Evolutionary conservation across 2,888 invertebrate species (phyloP), one percentile per base, ranked within the genome.

Genomic region (Luffia ferchaultella): DNA sequence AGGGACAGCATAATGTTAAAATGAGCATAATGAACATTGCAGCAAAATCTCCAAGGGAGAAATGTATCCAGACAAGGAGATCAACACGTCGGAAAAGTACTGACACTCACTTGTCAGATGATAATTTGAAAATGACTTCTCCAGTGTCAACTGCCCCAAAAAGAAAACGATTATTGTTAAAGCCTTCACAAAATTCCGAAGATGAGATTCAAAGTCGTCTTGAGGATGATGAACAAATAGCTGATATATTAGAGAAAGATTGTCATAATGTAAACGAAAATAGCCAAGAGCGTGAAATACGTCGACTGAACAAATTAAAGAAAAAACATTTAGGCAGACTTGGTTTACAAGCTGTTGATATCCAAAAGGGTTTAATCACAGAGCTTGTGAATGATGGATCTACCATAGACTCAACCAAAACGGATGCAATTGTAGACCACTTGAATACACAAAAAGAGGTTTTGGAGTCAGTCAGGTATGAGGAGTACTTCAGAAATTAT

Each of bases 251-350:
- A 30, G 30, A 30, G 3, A 30, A 7, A 12, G 30, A 30, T 30
- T 7, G 30, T 30, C 30, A 30, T 12, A 7, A 3, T 30, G 12
- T 30, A 17, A 56, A 50, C 0, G 57, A 57, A 1, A 64, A 62
- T 54, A 61, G 61, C 47, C 66, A 64, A 18, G 65, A 64, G 20
- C n/a, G 16, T 2, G 62, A 64, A 20, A 30, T 30, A 7, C 30
- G 30, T 30, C 78, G 78, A 52, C 65, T 85, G 53, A 76, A 78
- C 55, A 83, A 84, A 49, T 85, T 86, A 49, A 86, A 86, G 71
- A 87, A 87, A 55, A 85, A 85, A 55, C 87, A 88, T 59, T 66
- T 88, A 15, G 85, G 86, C 62, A 85, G 85, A 53, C 63, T 88
- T 43, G 88, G 88, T 0, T 62, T 85, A 20, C 76, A 82, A 54